Evolutionary conservation across 2,797 vertebrate species (phyloP).

Genomic region (Bradypus variegatus): DNA sequence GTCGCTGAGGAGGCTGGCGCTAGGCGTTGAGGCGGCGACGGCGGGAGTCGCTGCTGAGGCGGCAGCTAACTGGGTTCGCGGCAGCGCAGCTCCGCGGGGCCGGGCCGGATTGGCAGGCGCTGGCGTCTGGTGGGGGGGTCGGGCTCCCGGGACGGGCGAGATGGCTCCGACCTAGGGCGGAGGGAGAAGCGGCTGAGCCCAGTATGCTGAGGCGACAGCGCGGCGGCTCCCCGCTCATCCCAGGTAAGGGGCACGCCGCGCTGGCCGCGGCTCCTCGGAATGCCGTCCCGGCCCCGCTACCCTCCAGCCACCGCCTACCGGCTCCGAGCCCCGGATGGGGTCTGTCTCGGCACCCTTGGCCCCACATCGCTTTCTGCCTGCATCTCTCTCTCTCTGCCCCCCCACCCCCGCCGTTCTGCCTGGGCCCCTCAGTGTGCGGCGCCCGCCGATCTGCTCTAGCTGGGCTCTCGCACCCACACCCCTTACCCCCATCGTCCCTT

Average conservation of each 20-base stretch:
- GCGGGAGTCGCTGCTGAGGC: conserved; percentile 62
- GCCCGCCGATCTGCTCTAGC: not conserved
- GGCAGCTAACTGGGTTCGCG: conserved; percentile 65
- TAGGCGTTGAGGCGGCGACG: not conserved
- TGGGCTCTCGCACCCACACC: not conserved
- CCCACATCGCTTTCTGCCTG: not conserved
- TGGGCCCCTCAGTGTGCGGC: not conserved
- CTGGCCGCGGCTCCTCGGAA: not conserved
- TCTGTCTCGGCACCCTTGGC: not conserved
- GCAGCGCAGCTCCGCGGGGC: conserved; percentile 36
- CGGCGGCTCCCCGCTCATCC: conserved; percentile 32
- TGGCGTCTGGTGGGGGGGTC: conserved; percentile 64
- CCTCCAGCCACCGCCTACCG: not conserved
- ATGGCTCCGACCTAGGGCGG: conserved; percentile 37
- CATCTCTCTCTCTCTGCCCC: no score
- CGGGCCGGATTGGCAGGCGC: conserved; percentile 49
- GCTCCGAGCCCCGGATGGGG: not conserved
- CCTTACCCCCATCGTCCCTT: not conserved
- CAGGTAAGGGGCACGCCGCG: conserved; percentile 55
- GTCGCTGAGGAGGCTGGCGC: conserved; percentile 61
- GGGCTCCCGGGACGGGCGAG: not conserved
- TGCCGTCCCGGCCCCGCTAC: not conserved
- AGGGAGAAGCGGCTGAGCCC: conserved; percentile 25
- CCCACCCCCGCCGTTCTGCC: not conserved
- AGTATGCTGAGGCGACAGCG: conserved; percentile 54